Percentiles rank a stretch among this genome's conserved stretches.
These are phyloP conservation scores for Aegotheles bennettii DNA, from an alignment of 2,113 vertebrate species.

Conservation along the genomic window DNA sequence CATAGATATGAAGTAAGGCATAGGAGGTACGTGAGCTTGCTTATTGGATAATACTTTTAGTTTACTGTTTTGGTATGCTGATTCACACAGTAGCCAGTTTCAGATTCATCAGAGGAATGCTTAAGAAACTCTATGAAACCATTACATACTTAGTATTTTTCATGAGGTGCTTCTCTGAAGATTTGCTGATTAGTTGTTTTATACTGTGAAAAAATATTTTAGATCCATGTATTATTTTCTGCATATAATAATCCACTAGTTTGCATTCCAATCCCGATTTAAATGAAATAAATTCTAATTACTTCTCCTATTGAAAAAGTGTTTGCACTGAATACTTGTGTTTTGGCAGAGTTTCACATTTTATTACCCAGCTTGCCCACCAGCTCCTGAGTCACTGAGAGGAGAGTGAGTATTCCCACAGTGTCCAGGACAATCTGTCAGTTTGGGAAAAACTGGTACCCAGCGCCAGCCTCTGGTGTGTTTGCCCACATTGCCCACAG, in stretches of 20 bases:
- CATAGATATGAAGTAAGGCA: not conserved
- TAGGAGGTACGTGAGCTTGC: not conserved
- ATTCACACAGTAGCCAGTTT: not conserved
- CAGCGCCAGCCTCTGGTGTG: not conserved
- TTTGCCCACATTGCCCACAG: not conserved
- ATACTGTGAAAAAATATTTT: not conserved
- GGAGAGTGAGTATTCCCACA: not conserved
- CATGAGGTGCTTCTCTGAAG: not conserved
- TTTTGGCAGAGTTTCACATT: not conserved
- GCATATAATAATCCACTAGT: not conserved
- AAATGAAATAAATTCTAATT: not conserved
- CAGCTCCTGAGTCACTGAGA: not conserved
- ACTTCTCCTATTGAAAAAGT: not conserved
- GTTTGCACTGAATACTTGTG: not conserved
- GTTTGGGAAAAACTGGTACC: not conserved
- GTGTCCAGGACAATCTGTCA: not conserved
- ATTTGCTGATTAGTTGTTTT: not conserved
- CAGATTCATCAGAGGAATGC: not conserved
- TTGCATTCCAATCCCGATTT: not conserved
- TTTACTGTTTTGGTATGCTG: not conserved
- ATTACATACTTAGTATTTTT: not conserved
- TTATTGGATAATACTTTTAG: not conserved
- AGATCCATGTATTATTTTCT: not conserved
- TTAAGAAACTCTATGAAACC: not conserved
- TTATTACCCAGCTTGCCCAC: not conserved